Percentiles rank a stretch among this genome's conserved stretches.
phyloP scores from a whole-genome alignment of 2,113 vertebrate species.

The Sphaerodactylus townsendi region DNA sequence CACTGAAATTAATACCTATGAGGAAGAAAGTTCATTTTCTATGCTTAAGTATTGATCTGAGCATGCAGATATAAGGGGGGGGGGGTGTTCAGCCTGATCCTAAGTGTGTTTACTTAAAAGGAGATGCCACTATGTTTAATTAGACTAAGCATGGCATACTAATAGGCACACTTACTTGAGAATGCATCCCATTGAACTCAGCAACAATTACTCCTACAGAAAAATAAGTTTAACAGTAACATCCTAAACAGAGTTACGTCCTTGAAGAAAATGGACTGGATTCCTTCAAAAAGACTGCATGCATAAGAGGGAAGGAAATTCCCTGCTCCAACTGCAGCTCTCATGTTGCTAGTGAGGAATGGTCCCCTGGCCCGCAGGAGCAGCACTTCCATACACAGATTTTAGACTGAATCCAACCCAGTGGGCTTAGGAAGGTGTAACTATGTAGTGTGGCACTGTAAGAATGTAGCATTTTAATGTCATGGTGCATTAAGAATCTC shows the following conservation, averaged over 20 bases:
- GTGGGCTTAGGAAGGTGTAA: too few species aligned
- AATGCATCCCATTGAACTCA: neutral
- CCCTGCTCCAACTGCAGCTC: too few species aligned
- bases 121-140: neutral
- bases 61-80: slow-evolving; percentile 16
- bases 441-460: too few species aligned
- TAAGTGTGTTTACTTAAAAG: neutral
- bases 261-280: too few species aligned
- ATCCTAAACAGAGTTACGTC: neutral
- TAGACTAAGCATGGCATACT: neutral
- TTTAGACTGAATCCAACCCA: too few species aligned
- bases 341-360: too few species aligned
- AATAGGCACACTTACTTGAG: too few species aligned
- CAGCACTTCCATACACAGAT: too few species aligned
- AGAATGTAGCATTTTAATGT: neutral
- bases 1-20: slow-evolving; percentile 39
- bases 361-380: too few species aligned
- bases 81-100: neutral
- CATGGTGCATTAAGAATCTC: neutral
- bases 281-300: too few species aligned
- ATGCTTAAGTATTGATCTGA: slow-evolving; percentile 45
- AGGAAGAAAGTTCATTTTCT: slow-evolving; percentile 36
- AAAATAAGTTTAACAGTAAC: neutral
- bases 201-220: too few species aligned
- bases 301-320: too few species aligned